A percentile compares a stretch with the other conserved stretches of the same genome.
These are phyloP conservation scores for Amiota mariae DNA, from an alignment of 2,888 invertebrate genomes.

Conservation along the genomic window DNA sequence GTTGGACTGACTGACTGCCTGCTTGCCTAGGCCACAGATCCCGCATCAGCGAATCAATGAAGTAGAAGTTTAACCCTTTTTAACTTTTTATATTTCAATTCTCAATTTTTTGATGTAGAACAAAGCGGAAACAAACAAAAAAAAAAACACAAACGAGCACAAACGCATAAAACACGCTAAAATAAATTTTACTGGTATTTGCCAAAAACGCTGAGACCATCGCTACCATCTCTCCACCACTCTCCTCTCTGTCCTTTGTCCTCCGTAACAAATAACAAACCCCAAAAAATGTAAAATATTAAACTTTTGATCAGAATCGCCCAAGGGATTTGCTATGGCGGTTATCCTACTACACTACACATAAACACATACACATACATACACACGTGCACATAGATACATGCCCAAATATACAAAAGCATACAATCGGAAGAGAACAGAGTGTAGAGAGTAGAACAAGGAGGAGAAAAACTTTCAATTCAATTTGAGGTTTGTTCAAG, in stretches of 20 bases:
- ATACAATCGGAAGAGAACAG: conserved; percentile 50
- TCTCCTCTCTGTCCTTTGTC: too few species aligned
- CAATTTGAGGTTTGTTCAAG: conserved; percentile 62
- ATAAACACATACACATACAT: background rate
- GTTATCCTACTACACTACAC: conserved; percentile 27
- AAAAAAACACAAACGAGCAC: conserved; percentile 33
- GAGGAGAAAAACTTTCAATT: conserved; percentile 66
- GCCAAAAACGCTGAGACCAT: conserved; percentile 1
- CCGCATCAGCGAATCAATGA: conserved; percentile 45
- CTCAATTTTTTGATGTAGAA: conserved; percentile 38
- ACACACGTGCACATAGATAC: background rate
- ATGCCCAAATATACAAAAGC: conserved; percentile 39
- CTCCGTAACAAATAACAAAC: conserved; percentile 37
- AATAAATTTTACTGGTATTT: conserved; percentile 16
- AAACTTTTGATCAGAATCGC: conserved; percentile 66
- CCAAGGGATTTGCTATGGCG: conserved; percentile 67
- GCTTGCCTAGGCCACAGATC: background rate
- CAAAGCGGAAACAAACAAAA: conserved; percentile 33
- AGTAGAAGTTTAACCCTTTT: conserved; percentile 68
- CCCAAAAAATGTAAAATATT: conserved; percentile 59
- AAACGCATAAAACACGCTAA: conserved; percentile 23
- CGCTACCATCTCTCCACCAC: too few species aligned
- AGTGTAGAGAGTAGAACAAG: conserved; percentile 49
- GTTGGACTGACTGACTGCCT: too few species aligned
- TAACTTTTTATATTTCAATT: conserved; percentile 60